Base-by-base conservation (phyloP, 2,888 invertebrate species). In the Blomia tropicalis region DNA sequence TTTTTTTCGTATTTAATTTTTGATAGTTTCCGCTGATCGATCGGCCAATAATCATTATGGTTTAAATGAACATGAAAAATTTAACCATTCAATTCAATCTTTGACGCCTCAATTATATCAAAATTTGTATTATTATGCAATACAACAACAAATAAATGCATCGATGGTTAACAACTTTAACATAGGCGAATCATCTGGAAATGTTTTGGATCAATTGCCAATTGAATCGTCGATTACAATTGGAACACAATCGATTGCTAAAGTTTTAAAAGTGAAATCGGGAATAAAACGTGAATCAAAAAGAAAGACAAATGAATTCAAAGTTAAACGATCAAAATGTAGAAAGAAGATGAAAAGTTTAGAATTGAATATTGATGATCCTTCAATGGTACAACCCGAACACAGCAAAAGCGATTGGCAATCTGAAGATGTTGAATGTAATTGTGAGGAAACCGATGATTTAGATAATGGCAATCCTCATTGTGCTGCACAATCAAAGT, bases 61-160 rank as follows among this genome's bases (percentile, higher is more conserved):
- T n/a, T n/a, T n/a, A n/a, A n/a, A n/a, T n/a, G n/a, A n/a, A n/a
- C n/a, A n/a, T n/a, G n/a, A n/a, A n/a, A n/a, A n/a, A n/a, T n/a
- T 17, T 11, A 36, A 11, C 7, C 36, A 17, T 17, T 36, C 36
- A 36, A 36, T 36, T 7, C 7, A 7, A 11, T 19, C 51, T 27
- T 47, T 47, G 22, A 7, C 51, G 14, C n/a, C 51, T 25, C 22
- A 47, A 11, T n/a, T 56, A 11, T 56, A 56, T 31, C 56, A 56
- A 27, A 56, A 56, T 31, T 30, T 56, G 2, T 56, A 27, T 36
- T 56, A 56, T 36, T 56, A 56, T 36, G 56, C 56, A 2, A 30
- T 56, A 22, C 56, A 56, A 25, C 56, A 56, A 11, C 4, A 56
- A 56, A 56, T 56, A 7, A 47, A 27, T 47, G 51, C 51, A 47